Conservation (phyloP, 2,888 invertebrate genomes). For the Lithophane semibrunnea region DNA sequence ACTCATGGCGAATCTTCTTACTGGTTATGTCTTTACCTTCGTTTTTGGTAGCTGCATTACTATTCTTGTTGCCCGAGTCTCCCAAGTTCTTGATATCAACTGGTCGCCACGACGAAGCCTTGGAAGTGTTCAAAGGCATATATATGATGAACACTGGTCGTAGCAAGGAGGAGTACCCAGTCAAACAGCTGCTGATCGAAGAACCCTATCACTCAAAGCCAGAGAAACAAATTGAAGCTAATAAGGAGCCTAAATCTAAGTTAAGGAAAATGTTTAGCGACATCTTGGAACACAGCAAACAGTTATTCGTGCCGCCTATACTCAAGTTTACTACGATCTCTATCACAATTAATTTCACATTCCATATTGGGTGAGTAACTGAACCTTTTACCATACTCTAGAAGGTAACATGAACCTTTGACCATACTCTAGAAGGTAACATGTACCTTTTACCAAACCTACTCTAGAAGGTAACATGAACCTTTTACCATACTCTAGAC, state of each 20-base stretch:
- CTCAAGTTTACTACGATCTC: slow-evolving; percentile 95
- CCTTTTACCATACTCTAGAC: neutral
- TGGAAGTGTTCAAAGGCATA: slow-evolving; percentile 95
- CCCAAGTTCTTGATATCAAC: slow-evolving; percentile 96
- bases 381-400: neutral
- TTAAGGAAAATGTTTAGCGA: slow-evolving; percentile 93
- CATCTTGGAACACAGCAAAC: slow-evolving; percentile 95
- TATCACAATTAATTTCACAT: slow-evolving; percentile 97
- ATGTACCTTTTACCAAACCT: too few relatives aligned
- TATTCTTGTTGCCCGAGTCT: slow-evolving; percentile 96
- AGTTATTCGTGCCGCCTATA: slow-evolving; percentile 95
- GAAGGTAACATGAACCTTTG: too few relatives aligned
- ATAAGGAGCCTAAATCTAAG: slow-evolving; percentile 92
- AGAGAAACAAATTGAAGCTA: slow-evolving; percentile 91
- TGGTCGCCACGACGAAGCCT: slow-evolving; percentile 94
- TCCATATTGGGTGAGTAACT: slow-evolving; percentile 95
- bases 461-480: neutral
- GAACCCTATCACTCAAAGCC: slow-evolving; percentile 86
- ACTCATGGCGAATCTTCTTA: slow-evolving; percentile 98
- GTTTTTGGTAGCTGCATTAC: slow-evolving; percentile 95
- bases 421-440: slow-evolving; percentile 51
- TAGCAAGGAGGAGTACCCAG: slow-evolving; percentile 93
- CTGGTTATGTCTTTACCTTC: slow-evolving; percentile 97
- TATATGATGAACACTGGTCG: slow-evolving; percentile 95
- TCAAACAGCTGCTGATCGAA: slow-evolving; percentile 92